These are phyloP conservation scores for zebrafish (Danio rerio) DNA, from an alignment of 2,113 vertebrate species.

Conservation along the genomic window DNA sequence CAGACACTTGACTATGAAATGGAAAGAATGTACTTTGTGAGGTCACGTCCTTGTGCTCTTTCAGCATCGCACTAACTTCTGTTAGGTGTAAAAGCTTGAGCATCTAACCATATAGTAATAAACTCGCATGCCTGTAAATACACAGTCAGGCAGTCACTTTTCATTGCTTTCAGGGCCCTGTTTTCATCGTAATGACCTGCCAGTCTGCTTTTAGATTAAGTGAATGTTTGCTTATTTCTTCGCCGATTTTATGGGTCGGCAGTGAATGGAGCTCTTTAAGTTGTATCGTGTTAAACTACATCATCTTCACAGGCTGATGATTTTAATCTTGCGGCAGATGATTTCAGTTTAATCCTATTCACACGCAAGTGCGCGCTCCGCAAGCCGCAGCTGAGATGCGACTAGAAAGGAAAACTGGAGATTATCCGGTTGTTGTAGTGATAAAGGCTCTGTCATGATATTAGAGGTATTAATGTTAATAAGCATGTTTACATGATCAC, in stretches of 20 bases:
- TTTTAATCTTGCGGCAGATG: slow-evolving; percentile 7
- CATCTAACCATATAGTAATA: neutral
- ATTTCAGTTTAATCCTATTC: slow-evolving; percentile 23
- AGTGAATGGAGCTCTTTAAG: slow-evolving; percentile 10
- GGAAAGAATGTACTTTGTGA: slow-evolving; percentile 24
- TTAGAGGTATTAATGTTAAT: slow-evolving; percentile 26
- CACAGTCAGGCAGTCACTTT: slow-evolving; percentile 3
- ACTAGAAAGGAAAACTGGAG: slow-evolving; percentile 8
- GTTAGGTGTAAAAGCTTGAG: neutral
- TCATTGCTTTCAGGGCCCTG: neutral
- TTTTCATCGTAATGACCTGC: neutral
- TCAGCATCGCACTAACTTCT: neutral
- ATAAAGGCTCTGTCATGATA: slow-evolving; percentile 21
- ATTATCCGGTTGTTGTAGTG: slow-evolving; percentile 15
- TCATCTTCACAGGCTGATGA: slow-evolving; percentile 23
- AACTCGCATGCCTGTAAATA: slow-evolving; percentile 5
- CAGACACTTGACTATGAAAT: slow-evolving; percentile 39
- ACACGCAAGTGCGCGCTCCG: neutral
- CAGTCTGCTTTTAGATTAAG: slow-evolving; percentile 11
- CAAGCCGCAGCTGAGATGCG: neutral
- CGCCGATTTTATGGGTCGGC: neutral
- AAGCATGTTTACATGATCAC: too few relatives aligned
- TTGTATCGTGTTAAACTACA: slow-evolving; percentile 1
- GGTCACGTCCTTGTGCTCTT: slow-evolving; percentile 10
- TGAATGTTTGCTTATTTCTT: slow-evolving; percentile 7